Evolutionary conservation across 2,888 invertebrate genomes (phyloP), one percentile per base, ranked within the genome.

Genomic region (Erebia palarica): DNA sequence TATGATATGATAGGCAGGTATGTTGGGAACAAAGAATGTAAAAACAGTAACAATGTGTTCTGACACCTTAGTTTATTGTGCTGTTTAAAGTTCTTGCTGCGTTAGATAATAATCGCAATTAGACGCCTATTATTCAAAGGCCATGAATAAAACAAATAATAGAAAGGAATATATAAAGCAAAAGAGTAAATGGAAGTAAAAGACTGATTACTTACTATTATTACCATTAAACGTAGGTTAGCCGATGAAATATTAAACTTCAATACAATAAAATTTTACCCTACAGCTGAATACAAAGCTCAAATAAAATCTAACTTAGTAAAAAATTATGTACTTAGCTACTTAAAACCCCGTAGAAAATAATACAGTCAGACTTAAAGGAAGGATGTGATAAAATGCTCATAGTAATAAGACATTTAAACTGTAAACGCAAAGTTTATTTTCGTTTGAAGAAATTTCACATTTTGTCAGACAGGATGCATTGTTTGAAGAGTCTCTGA

Each of bases 11-110:
- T 36, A 36, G 5, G 36, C 7, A 36, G 5, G 36, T 36, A 36
- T 61, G 18, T 13, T 49, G 47, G 21, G 49, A 21, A 63, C 63
- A 49, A 47, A 49, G 13, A 9, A 49, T 21, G 49, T 7, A 63
- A 63, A 63, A 49, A 63, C 63, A 49, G 44, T 49, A 49, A 63
- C 21, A 63, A 63, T 63, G 18, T 13, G 7, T 47, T 61, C 47
- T 14, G 63, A 63, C 63, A 47, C 49, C 47, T 61, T 44, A 21
- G 18, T 63, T 63, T 49, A 47, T 47, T 21, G 47, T 49, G 49
- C 18, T 1, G 10, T 47, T 16, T 47, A 3, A 10, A 60, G 42
- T 44, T 44, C 11, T 9, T 42, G 2, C n/a, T 11, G 14, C 3
- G 36, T 60, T 42, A 10, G 3, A 16, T 63, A 21, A 63, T 49